Base-by-base conservation (phyloP, 2,888 invertebrate genomes). In the Brachypalpus laphriformis region DNA sequence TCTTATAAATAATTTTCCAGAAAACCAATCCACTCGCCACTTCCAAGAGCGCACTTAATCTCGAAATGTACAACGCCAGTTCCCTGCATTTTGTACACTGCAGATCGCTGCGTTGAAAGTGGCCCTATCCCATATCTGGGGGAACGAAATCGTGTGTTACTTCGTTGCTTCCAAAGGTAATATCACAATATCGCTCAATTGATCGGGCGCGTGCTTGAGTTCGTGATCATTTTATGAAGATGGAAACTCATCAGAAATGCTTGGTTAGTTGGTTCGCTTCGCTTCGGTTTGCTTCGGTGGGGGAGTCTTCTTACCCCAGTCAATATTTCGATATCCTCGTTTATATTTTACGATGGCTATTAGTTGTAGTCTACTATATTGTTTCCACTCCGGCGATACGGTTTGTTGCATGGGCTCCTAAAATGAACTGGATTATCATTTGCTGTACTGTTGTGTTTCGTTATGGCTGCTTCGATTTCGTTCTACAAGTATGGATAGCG, bases 171-270 rank as follows among this genome's bases (percentile, higher is more conserved):
- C 75, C 66, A 71, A 68, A 75, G 80, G 70, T 54, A 80, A 81
- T 81, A 85, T 81, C 75, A 61, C 81, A 85, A 76, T 85, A 85
- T 85, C 85, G 85, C 85, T 85, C 85, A 81, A 85, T 85, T 81
- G 85, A 85, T 85, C 85, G 85, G 85, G 85, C 85, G 85, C 85
- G 85, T 85, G 85, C 85, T 85, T 85, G 81, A 85, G 75, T 85
- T 85, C 81, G 85, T 85, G 85, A 85, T 85, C 85, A 85, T 85
- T 85, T 85, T 85, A 85, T 85, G 85, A 85, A 85, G 85, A 85
- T 85, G 85, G 75, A 85, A 85, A 85, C 85, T 85, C 85, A 85
- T 85, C 85, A 65, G 70, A 71, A 85, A 72, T 31, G 57, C 40
- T 40, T 71, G 42, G 76, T 61, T 25, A 74, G 56, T 61, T 40